Percentiles rank a stretch among this genome's conserved stretches.
phyloP scores from a whole-genome alignment of 2,113 vertebrate species.

The Xenopus laevis region DNA sequence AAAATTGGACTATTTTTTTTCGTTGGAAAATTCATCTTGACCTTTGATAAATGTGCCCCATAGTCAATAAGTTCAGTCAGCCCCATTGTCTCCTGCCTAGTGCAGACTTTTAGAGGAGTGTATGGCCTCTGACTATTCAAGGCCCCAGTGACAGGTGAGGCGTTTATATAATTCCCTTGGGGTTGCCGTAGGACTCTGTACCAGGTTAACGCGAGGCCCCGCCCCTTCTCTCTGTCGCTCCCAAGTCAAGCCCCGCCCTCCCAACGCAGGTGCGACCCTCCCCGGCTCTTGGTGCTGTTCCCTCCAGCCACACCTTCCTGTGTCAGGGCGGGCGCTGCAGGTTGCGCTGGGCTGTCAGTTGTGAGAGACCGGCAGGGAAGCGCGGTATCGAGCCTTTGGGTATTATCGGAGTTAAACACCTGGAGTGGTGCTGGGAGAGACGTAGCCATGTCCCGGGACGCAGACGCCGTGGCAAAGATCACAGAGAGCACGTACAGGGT shows the following conservation, averaged over 20 bases:
- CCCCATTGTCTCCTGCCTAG: too few species aligned
- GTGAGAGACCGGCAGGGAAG: not conserved
- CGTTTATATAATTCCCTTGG: too few species aligned
- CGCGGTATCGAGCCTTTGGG: slow-evolving; percentile 46
- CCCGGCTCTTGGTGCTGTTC: not conserved
- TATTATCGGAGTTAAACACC: not conserved
- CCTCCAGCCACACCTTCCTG: slow-evolving; percentile 46
- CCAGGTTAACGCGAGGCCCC: not conserved
- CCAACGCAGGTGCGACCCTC: slow-evolving; percentile 27
- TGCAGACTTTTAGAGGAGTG: too few species aligned
- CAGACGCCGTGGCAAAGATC: slow-evolving; percentile 85
- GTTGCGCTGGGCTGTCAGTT: slow-evolving; percentile 38
- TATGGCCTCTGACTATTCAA: too few species aligned
- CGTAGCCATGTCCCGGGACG: slow-evolving; percentile 77
- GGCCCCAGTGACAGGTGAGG: too few species aligned
- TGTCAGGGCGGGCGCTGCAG: not conserved
- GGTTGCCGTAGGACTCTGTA: too few species aligned
- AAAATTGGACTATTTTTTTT: too few species aligned
- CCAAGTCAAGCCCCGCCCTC: slow-evolving; percentile 1
- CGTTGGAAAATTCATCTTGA: too few species aligned
- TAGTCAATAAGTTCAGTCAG: too few species aligned
- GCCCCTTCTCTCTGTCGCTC: not conserved
- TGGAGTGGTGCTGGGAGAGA: not conserved
- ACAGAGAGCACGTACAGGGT: slow-evolving; percentile 92
- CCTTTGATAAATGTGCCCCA: too few species aligned